A percentile compares a stretch with the other conserved stretches of the same genome.
phyloP scores from a whole-genome alignment of 1,140 invertebrate species.

The Heliconius himera region DNA sequence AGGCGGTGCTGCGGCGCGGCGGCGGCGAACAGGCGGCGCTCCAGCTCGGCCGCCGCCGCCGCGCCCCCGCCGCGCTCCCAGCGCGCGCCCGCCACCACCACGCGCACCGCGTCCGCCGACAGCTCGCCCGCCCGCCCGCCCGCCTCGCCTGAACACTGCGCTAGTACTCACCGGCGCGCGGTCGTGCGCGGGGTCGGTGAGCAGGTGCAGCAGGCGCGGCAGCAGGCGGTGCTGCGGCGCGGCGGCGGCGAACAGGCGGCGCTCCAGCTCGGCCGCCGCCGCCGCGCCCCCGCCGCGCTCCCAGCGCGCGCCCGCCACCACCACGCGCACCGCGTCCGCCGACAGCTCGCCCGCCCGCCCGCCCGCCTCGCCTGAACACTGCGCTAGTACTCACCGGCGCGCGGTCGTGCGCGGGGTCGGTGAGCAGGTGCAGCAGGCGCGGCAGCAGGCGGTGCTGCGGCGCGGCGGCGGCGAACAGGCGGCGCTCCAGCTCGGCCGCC shows the following conservation, averaged over 20 bases:
- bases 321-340: constrained; percentile 58
- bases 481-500: constrained; percentile 63
- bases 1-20: constrained; percentile 69
- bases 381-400: too few relatives aligned
- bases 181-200: constrained; percentile 48
- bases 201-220: constrained; percentile 66
- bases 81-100: constrained; percentile 63
- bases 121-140: too few relatives aligned
- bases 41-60: constrained; percentile 58
- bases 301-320: constrained; percentile 65
- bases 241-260: constrained; percentile 61
- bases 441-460: constrained; percentile 72
- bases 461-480: constrained; percentile 62
- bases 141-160: constrained; percentile 25
- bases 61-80: constrained; percentile 60
- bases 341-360: too few relatives aligned
- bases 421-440: constrained; percentile 64
- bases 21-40: constrained; percentile 64
- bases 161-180: too few relatives aligned
- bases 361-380: constrained; percentile 37
- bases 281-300: constrained; percentile 53
- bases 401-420: constrained; percentile 42
- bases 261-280: constrained; percentile 63
- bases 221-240: constrained; percentile 71
- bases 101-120: constrained; percentile 58